These are phyloP conservation scores for Microctenopoma stevenorrisi DNA, from an alignment of 2,797 vertebrate genomes.

Conservation along the genomic window DNA sequence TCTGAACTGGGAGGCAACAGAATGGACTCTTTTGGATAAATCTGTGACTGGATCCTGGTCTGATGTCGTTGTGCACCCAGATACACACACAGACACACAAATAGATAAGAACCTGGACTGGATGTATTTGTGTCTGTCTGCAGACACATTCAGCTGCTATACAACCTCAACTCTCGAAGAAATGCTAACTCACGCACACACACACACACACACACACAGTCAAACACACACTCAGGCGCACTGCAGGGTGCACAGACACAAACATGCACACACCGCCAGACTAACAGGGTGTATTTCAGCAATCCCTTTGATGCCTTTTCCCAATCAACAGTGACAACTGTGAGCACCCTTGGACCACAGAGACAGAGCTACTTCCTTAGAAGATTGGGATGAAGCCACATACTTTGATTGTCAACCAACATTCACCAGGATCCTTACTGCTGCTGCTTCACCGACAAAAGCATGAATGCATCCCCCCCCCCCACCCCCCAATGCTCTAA, in stretches of 20 bases:
- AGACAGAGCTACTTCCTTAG: constrained; percentile 23
- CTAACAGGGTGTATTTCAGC: constrained; percentile 55
- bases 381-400: constrained; percentile 44
- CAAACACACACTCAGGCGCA: constrained; percentile 55
- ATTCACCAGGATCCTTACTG: constrained; percentile 59
- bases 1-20: constrained; percentile 7
- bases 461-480: constrained; percentile 72
- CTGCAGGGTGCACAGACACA: constrained; percentile 57
- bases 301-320: constrained; percentile 55
- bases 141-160: constrained; percentile 73
- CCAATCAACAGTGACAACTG: constrained; percentile 31
- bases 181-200: constrained; percentile 36
- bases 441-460: constrained; percentile 79
- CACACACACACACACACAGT: constrained; percentile 45
- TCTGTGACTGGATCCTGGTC: constrained; percentile 48
- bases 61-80: constrained; percentile 59
- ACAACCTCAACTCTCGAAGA: constrained; percentile 70
- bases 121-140: constrained; percentile 57
- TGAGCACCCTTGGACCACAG: constrained; percentile 34
- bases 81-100: not conserved
- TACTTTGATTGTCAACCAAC: constrained; percentile 52
- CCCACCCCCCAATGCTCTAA: constrained; percentile 20
- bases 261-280: constrained; percentile 41
- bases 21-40: constrained; percentile 39
- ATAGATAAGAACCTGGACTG: constrained; percentile 33